Conservation (phyloP, 2,888 invertebrate species). For the Dasysyrphus tricinctus region DNA sequence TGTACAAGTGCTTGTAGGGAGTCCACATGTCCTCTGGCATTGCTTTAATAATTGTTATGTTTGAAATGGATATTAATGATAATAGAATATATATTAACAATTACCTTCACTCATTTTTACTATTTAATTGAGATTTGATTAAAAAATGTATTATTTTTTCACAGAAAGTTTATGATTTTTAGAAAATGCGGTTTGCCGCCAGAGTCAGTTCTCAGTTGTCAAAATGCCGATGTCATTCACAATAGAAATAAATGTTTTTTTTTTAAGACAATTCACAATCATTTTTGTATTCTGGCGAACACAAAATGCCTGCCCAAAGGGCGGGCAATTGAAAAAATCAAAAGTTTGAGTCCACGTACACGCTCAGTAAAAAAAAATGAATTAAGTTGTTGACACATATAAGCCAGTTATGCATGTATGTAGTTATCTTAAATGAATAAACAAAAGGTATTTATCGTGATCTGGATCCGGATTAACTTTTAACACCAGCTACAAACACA, state of each 20-base stretch:
- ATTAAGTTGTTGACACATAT: no score
- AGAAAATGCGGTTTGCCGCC: constrained; percentile 72
- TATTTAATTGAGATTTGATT: neutral
- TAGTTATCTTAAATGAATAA: no score
- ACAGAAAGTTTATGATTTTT: constrained; percentile 42
- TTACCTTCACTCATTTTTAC: constrained; percentile 64
- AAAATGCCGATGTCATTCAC: constrained; percentile 39
- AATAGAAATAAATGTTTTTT: neutral
- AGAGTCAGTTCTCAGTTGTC: constrained; percentile 37
- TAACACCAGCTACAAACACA: no score
- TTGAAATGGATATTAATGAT: neutral
- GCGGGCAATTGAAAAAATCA: neutral
- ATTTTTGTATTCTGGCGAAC: neutral
- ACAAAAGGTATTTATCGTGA: no score
- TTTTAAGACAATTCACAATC: constrained; percentile 16
- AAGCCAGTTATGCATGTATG: no score
- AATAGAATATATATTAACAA: neutral
- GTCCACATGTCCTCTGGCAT: constrained; percentile 91
- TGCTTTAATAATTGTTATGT: constrained; percentile 72
- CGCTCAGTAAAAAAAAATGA: no score
- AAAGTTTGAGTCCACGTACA: no score
- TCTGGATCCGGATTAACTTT: no score
- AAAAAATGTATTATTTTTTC: constrained; percentile 9
- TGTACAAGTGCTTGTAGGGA: constrained; percentile 90
- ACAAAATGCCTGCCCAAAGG: neutral